Percentiles rank a stretch among this genome's conserved stretches.
Evolutionary conservation across 2,797 vertebrate genomes (phyloP).

Genomic region (Orientallactaga sibirica): DNA sequence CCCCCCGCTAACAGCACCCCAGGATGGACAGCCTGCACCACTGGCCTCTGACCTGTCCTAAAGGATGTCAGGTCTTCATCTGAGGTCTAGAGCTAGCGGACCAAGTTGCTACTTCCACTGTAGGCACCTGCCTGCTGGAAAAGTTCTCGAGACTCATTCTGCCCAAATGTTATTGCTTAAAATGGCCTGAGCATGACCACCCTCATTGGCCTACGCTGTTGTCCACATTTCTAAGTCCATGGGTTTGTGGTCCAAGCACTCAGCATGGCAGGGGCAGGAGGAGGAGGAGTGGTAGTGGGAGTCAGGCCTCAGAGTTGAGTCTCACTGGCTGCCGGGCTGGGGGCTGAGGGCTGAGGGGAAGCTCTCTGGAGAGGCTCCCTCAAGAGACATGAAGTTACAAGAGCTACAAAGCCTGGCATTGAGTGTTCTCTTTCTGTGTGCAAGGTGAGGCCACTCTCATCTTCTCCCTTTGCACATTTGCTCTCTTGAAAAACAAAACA

Average conservation of each 20-base stretch:
- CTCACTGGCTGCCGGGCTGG: neutral
- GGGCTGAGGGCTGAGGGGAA: neutral
- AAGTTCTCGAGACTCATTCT: neutral
- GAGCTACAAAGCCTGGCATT: neutral
- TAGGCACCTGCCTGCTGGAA: neutral
- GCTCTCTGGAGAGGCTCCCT: neutral
- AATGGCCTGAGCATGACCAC: constrained; percentile 46
- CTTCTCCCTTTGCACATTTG: neutral
- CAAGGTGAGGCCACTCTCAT: neutral
- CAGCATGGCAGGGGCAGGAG: neutral
- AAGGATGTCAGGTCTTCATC: neutral
- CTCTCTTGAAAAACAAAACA: neutral
- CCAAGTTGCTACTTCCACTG: neutral
- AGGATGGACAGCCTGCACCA: neutral
- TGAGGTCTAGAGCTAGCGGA: neutral
- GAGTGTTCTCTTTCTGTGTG: neutral
- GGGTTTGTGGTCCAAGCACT: neutral
- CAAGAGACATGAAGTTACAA: neutral
- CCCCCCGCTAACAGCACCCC: too few species aligned
- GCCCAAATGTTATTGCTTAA: constrained; percentile 72
- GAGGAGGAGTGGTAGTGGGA: neutral
- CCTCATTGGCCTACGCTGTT: neutral
- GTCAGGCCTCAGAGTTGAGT: neutral
- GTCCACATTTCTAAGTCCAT: constrained; percentile 13
- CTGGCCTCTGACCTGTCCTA: neutral